phyloP scores from a whole-genome alignment of 1,140 invertebrate genomes.

The Orchestia grillus region DNA sequence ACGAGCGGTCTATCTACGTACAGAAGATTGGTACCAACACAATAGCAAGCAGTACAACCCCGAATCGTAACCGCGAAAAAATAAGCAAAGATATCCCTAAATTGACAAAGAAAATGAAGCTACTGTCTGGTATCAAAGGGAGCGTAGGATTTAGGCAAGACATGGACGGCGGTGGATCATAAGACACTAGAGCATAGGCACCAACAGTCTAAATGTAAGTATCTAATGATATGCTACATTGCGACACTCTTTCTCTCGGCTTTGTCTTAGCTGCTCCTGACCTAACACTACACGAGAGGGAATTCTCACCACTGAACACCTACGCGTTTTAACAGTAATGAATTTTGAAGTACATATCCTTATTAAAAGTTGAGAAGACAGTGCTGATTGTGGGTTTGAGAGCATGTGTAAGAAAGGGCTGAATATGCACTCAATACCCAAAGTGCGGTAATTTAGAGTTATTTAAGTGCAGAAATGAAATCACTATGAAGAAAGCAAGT shows the following conservation, averaged over 20 bases:
- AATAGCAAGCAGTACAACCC: background rate
- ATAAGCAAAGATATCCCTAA: background rate
- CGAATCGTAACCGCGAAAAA: background rate
- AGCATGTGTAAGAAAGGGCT: background rate
- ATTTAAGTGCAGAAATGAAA: no score
- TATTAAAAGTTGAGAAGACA: background rate
- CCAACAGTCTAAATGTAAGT: slow-evolving; percentile 20
- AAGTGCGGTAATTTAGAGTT: background rate
- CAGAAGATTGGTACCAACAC: background rate
- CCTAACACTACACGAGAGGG: background rate
- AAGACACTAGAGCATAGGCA: slow-evolving; percentile 36
- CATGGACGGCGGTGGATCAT: slow-evolving; percentile 40
- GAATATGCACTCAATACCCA: background rate
- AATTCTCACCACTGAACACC: background rate
- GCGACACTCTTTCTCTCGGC: background rate
- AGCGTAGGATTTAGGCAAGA: slow-evolving; percentile 6
- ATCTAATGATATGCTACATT: slow-evolving; percentile 17
- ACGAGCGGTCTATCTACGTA: background rate
- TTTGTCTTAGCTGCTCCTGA: background rate
- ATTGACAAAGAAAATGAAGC: background rate
- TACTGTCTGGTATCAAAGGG: background rate
- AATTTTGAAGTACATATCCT: background rate
- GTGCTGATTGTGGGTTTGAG: background rate
- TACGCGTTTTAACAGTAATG: background rate
- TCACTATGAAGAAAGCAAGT: no score